Evolutionary conservation across 2,888 invertebrate species (phyloP), one percentile per base, ranked within the genome.

Genomic region (Ophion obscuratus): DNA sequence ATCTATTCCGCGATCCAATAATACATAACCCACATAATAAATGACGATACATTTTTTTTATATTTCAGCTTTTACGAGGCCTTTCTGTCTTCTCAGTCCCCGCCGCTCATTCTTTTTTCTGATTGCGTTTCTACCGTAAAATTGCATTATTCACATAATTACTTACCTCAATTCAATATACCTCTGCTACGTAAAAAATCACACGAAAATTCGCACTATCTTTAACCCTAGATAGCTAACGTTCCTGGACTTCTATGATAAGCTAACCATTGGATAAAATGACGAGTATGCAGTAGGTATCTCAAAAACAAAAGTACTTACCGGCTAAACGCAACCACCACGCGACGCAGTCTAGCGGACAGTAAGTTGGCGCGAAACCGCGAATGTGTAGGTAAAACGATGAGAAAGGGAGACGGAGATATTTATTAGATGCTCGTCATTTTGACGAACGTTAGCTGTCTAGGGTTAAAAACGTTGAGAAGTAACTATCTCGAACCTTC

Each of bases 151-250:
- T 40, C 40, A 40, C 40, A 40, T 9, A 40, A 40, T 40, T 40
- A 40, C 40, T 40, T 40, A 40, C 40, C 64, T 64, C 64, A 64
- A 64, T 27, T 64, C 64, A 64, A 64, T 64, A 64, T 64, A 64
- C 64, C 20, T 64, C 64, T 64, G 64, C 64, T 64, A 64, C 64
- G 64, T 64, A 64, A 64, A 64, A 64, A 64, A 64, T 64, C 27
- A 64, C 31, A 31, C 27, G 64, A 64, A 64, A 64, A 64, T 64
- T 27, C 64, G 9, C 64, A 64, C 64, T 64, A 27, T 64, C 20
- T 64, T 64, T 64, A n/a, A n/a, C n/a, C n/a, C n/a, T n/a, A n/a
- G n/a, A n/a, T n/a, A n/a, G n/a, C n/a, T n/a, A n/a, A n/a, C n/a
- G n/a, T n/a, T n/a, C n/a, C n/a, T n/a, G n/a, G n/a, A n/a, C n/a